Evolutionary conservation across 2,888 invertebrate genomes (phyloP).

Genomic region (Acronicta leporina): DNA sequence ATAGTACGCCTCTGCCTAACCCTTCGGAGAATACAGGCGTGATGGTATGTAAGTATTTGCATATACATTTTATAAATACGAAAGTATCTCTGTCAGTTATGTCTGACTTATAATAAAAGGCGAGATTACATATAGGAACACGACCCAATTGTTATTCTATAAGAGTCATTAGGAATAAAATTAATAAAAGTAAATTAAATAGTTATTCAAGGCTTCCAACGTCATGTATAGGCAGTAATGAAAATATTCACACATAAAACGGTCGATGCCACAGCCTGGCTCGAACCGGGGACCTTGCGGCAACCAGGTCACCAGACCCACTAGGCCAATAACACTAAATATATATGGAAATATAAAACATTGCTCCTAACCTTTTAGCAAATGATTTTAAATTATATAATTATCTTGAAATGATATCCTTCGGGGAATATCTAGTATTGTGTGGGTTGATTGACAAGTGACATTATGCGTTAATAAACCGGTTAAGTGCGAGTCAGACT

Average conservation of each 20-base stretch:
- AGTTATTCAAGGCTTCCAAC: not conserved
- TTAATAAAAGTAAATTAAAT: not conserved
- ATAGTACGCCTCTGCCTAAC: no score
- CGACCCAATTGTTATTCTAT: not conserved
- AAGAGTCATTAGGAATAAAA: not conserved
- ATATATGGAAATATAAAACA: conserved; percentile 35
- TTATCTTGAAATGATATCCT: conserved; percentile 29
- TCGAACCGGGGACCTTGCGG: conserved; percentile 25
- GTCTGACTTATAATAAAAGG: no score
- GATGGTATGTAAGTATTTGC: no score
- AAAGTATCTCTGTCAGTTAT: no score
- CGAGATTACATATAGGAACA: no score
- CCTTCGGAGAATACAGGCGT: no score
- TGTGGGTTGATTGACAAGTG: conserved; percentile 26
- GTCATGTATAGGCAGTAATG: not conserved
- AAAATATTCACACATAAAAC: conserved; percentile 19
- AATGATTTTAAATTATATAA: conserved; percentile 21
- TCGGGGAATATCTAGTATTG: conserved; percentile 13
- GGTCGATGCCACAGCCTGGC: not conserved
- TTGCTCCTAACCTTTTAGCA: conserved; percentile 28
- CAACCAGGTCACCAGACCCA: conserved; percentile 31
- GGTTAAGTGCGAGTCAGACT: no score
- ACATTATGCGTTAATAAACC: no score
- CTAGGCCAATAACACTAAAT: conserved; percentile 24
- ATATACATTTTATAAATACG: no score